Conservation (phyloP, 2,797 vertebrate genomes). For the Eremophila alpestris region DNA sequence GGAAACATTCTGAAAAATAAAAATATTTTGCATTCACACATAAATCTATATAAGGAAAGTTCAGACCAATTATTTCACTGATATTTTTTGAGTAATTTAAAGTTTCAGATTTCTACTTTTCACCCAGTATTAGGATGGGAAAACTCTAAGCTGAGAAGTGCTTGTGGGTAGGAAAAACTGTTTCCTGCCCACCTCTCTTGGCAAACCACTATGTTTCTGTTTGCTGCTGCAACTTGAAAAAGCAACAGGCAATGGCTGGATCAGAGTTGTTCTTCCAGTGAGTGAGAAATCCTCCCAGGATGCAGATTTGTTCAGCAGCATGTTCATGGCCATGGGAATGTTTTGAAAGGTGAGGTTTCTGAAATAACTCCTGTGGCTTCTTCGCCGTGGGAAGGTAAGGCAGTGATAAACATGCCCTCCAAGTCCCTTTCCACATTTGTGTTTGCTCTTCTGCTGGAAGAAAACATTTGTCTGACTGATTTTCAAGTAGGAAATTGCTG, state of each 20-base stretch:
- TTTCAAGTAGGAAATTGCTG: not conserved
- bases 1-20: not conserved
- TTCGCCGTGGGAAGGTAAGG: slow-evolving; percentile 43
- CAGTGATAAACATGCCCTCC: not conserved
- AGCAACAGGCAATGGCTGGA: not conserved
- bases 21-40: not conserved
- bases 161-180: slow-evolving; percentile 17
- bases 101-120: not conserved
- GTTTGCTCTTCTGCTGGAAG: slow-evolving; percentile 29
- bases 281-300: slow-evolving; percentile 36
- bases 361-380: slow-evolving; percentile 51
- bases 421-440: not conserved
- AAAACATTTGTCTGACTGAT: slow-evolving; percentile 1
- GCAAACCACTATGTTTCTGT: slow-evolving; percentile 17
- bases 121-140: not conserved
- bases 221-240: slow-evolving; percentile 35
- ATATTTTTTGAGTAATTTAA: not conserved
- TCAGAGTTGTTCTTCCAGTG: not conserved
- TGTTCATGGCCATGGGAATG: slow-evolving; percentile 37
- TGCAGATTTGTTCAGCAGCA: not conserved
- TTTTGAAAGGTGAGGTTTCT: slow-evolving; percentile 61
- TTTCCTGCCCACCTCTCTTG: slow-evolving; percentile 38
- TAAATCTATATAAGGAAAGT: not conserved
- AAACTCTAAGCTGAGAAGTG: not conserved
- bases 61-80: not conserved